A percentile compares a stretch with the other conserved stretches of the same genome.
phyloP scores from a whole-genome alignment of 2,888 invertebrate species.

The Pseudoips prasinana region DNA sequence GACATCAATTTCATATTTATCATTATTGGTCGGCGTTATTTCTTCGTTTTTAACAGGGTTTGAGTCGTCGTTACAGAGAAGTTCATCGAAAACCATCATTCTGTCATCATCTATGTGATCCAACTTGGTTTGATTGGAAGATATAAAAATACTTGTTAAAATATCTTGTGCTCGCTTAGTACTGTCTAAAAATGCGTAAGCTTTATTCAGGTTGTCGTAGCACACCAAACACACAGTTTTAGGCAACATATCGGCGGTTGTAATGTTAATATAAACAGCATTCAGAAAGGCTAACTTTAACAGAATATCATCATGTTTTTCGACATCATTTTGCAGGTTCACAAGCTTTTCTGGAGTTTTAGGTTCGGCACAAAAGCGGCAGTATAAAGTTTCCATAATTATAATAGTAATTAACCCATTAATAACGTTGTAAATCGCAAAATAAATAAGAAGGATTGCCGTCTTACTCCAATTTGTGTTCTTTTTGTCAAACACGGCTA shows the following conservation, averaged over 20 bases:
- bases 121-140: conserved; percentile 35
- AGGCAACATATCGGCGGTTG: conserved; percentile 27
- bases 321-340: conserved; percentile 9
- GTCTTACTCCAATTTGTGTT: too few species aligned
- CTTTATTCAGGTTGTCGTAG: conserved; percentile 8
- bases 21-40: conserved; percentile 5
- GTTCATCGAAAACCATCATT: conserved; percentile 47
- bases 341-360: conserved; percentile 6
- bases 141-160: conserved; percentile 41
- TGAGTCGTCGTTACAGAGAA: conserved; percentile 33
- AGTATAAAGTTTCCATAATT: conserved; percentile 38
- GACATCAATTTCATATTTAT: conserved; percentile 5
- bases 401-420: conserved; percentile 33
- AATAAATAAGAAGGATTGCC: not conserved
- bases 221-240: conserved; percentile 19
- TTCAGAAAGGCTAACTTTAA: conserved; percentile 47
- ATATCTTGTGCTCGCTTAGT: conserved; percentile 23
- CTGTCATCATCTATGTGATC: conserved; percentile 54
- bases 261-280: conserved; percentile 61
- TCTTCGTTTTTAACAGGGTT: conserved; percentile 35
- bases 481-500: not conserved
- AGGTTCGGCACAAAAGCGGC: conserved; percentile 18
- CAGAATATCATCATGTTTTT: conserved; percentile 6
- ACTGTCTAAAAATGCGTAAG: conserved; percentile 9
- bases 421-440: not conserved